Conservation (phyloP, 2,797 vertebrate genomes). For the Pseudomugil tenellus region DNA sequence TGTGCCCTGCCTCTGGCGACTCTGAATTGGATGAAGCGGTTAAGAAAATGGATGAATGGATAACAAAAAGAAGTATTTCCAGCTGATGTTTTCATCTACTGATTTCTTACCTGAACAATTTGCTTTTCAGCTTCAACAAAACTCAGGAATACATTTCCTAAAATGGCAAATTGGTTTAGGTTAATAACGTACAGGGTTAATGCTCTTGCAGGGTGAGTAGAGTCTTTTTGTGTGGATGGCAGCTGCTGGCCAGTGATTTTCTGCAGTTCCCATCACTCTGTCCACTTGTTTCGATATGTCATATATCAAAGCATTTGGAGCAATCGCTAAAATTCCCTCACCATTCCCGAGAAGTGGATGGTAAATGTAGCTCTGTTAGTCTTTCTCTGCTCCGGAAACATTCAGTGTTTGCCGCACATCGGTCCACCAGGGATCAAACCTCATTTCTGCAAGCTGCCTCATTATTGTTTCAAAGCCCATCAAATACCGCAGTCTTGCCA, state of each 20-base stretch:
- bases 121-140: too few relatives aligned
- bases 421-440: conserved; percentile 6
- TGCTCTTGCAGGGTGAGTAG: background rate
- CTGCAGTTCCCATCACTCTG: background rate
- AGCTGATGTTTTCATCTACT: too few relatives aligned
- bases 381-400: background rate
- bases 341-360: background rate
- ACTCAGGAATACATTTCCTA: too few relatives aligned
- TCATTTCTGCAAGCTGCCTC: conserved; percentile 3
- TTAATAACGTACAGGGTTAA: background rate
- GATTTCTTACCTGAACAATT: too few relatives aligned
- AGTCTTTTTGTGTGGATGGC: background rate
- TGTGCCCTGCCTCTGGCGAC: too few relatives aligned
- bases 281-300: background rate
- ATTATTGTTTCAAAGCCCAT: conserved; percentile 10
- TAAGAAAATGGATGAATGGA: too few relatives aligned
- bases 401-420: conserved; percentile 6
- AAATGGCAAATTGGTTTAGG: too few relatives aligned
- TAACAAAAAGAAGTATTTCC: too few relatives aligned
- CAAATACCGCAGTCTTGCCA: background rate
- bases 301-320: background rate
- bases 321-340: background rate
- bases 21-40: too few relatives aligned
- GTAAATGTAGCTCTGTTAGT: background rate
- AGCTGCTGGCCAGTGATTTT: background rate